phyloP scores from a whole-genome alignment of 2,113 vertebrate genomes.

The Indicator indicator region DNA sequence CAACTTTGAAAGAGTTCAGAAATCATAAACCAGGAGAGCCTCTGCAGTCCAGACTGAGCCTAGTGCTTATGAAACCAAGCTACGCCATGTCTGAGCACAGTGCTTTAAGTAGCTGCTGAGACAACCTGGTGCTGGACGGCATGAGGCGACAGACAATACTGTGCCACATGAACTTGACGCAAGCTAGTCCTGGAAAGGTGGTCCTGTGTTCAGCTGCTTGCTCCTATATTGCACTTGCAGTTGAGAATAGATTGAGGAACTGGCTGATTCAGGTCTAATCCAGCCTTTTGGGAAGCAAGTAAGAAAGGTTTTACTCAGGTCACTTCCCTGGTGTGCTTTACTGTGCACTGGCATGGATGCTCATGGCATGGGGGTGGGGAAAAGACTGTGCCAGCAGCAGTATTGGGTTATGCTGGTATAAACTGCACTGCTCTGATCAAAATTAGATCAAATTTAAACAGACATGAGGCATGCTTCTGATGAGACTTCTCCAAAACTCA shows the following conservation, averaged over 20 bases:
- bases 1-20: not conserved
- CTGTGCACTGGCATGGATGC: not conserved
- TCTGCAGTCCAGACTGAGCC: not conserved
- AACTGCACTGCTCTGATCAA: slow-evolving; percentile 2
- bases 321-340: not conserved
- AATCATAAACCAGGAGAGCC: not conserved
- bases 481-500: slow-evolving; percentile 47
- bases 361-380: not conserved
- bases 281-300: not conserved
- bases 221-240: not conserved
- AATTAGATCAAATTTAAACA: slow-evolving; percentile 28
- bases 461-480: slow-evolving; percentile 23
- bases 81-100: not conserved
- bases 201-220: not conserved
- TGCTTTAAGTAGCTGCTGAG: not conserved
- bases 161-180: not conserved
- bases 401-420: slow-evolving; percentile 25
- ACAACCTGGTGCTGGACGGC: not conserved
- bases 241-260: not conserved
- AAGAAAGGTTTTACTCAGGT: not conserved
- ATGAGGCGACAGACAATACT: not conserved
- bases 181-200: not conserved
- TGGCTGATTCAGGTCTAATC: not conserved
- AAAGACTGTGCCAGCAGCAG: slow-evolving; percentile 12
- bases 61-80: not conserved